Percentiles rank a stretch among this genome's conserved stretches.
These are phyloP conservation scores for Channa argus DNA, from an alignment of 2,113 vertebrate species.

Conservation along the genomic window DNA sequence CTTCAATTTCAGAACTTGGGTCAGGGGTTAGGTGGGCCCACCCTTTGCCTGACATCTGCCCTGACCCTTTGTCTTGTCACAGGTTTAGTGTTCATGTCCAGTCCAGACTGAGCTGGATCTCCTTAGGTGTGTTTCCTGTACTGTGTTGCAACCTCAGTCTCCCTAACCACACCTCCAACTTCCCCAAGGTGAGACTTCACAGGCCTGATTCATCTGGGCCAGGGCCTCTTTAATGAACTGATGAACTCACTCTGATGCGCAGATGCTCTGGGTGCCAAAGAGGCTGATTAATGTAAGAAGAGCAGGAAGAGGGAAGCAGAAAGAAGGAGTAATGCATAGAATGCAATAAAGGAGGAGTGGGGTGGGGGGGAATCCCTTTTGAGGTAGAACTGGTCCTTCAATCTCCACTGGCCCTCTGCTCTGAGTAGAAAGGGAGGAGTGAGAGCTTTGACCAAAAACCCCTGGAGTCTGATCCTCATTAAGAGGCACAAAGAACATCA, in stretches of 20 bases:
- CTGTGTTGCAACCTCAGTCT: constrained; percentile 14
- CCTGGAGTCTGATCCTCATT: constrained; percentile 76
- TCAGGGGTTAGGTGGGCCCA: constrained; percentile 52
- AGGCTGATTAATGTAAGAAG: constrained; percentile 57
- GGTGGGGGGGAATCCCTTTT: constrained; percentile 16
- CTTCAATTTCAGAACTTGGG: constrained; percentile 57
- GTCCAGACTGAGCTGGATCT: constrained; percentile 15
- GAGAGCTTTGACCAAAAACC: constrained; percentile 49
- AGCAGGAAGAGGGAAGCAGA: background rate
- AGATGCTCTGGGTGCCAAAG: constrained; percentile 35
- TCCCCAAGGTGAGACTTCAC: constrained; percentile 60
- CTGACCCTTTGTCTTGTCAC: constrained; percentile 43
- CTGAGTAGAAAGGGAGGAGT: constrained; percentile 11
- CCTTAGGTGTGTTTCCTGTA: constrained; percentile 48
- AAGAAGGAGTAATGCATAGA: constrained; percentile 19
- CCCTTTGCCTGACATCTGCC: constrained; percentile 49
- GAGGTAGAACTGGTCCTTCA: constrained; percentile 51
- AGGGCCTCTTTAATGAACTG: constrained; percentile 55
- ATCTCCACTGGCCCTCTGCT: constrained; percentile 50
- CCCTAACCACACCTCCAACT: constrained; percentile 5
- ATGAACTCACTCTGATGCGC: constrained; percentile 51
- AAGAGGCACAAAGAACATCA: constrained; percentile 75
- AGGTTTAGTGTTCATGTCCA: constrained; percentile 41
- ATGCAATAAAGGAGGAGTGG: background rate
- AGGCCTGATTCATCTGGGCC: constrained; percentile 61